Evolutionary conservation across 1,140 invertebrate species (phyloP), one percentile per base, ranked within the genome.

Genomic region (Heterodera schachtii): DNA sequence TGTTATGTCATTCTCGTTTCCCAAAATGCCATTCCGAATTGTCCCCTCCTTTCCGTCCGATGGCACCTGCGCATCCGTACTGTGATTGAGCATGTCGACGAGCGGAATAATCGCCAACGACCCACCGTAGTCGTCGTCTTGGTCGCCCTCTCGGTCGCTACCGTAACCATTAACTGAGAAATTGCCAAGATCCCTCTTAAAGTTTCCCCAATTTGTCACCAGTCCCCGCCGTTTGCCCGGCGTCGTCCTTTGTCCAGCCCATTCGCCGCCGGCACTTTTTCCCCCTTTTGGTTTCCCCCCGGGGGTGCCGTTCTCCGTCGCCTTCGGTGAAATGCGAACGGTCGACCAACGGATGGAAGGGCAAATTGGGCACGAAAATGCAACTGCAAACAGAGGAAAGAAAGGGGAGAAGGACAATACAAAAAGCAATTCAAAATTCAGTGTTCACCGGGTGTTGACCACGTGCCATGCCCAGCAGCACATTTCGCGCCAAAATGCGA

Each of bases 31-130:
- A 44, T 1, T 49, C 47, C n/a, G n/a, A n/a, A 49, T 49, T 49
- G 4, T 49, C 47, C 9, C 9, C 47, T 49, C 47, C 9, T 9
- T 9, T 9, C 47, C 47, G 47, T 16, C 31, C 47, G 47, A n/a
- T n/a, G 31, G 11, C 31, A 90, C 90, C 83, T 90, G 90, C 60
- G 93, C 92, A 47, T 81, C 80, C 80, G 90, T 87, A 16, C 92
- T 92, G 89, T 95, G 94, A 92, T 95, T 95, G 76, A 95, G 92
- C 80, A 95, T 91, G 90, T 95, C 94, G 41, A 95, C 88, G 84
- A 93, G 94, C 3, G 94, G 94, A 69, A 93, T 94, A 21, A 95
- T 88, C 8, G 94, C 94, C 85, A 91, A 85, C 64, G 93, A 90
- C 87, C 93, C 92, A 76, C 92, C 89, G 83, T 92, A 77, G 78